Evolutionary conservation across 2,888 invertebrate species (phyloP).

Genomic region (Griposia aprilina): DNA sequence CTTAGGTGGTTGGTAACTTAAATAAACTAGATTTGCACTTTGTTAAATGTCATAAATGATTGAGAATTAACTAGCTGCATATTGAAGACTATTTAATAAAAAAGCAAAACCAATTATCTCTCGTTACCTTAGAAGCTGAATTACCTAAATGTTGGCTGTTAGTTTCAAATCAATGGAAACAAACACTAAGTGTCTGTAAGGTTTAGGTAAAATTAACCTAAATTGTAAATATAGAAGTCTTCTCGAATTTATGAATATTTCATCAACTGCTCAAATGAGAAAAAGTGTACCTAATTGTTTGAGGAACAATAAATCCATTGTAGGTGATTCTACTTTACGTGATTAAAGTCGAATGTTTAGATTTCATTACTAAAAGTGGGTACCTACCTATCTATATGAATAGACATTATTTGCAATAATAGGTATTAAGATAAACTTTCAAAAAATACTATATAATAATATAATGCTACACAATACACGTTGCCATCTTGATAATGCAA

Average conservation of each 20-base stretch:
- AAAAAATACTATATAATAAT: neutral
- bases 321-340: neutral
- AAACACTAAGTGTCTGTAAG: neutral
- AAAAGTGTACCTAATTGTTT: constrained; percentile 21
- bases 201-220: constrained; percentile 12
- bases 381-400: neutral
- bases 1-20: too few relatives aligned
- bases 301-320: constrained; percentile 1
- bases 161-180: constrained; percentile 6
- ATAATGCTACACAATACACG: neutral
- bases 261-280: neutral
- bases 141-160: neutral
- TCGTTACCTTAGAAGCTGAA: neutral
- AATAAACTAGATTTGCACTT: too few relatives aligned
- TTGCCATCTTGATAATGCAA: neutral
- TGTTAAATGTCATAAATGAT: neutral
- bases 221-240: constrained; percentile 7
- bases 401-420: neutral
- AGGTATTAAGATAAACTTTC: neutral
- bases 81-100: neutral
- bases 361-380: neutral
- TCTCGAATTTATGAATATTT: constrained; percentile 24
- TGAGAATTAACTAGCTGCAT: neutral
- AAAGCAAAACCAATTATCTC: neutral
- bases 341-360: neutral